A percentile compares a stretch with the other conserved stretches of the same genome.
Evolutionary conservation across 2,888 invertebrate species (phyloP).

Genomic region (Cephus rjabovi): DNA sequence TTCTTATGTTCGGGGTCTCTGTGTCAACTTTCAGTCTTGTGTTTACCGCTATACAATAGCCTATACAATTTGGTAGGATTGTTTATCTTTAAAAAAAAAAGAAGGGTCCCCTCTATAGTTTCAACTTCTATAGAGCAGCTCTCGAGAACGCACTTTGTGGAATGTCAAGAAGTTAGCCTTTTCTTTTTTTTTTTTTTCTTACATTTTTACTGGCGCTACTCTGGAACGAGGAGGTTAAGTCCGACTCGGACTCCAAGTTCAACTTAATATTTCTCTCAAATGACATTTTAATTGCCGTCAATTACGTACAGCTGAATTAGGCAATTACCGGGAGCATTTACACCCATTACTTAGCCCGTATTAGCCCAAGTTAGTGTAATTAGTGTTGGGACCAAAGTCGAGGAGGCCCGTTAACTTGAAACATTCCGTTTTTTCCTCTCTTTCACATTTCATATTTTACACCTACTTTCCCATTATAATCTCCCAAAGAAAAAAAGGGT

Average conservation of each 20-base stretch:
- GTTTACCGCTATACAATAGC: neutral
- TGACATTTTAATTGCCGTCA: conserved; percentile 47
- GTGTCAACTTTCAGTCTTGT: neutral
- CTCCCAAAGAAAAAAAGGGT: neutral
- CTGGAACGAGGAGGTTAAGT: neutral
- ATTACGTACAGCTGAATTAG: conserved; percentile 49
- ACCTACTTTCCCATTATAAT: neutral
- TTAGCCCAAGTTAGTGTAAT: conserved; percentile 41
- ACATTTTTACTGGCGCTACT: neutral
- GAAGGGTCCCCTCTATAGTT: neutral
- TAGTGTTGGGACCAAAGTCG: conserved; percentile 23
- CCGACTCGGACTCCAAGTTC: neutral
- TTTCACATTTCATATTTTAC: neutral
- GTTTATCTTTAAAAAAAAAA: neutral
- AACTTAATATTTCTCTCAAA: conserved; percentile 27
- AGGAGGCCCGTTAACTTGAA: neutral
- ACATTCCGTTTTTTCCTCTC: neutral
- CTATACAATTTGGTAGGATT: neutral
- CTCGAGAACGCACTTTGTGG: neutral
- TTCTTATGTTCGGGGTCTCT: neutral
- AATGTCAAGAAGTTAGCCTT: neutral
- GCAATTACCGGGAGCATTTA: conserved; percentile 44
- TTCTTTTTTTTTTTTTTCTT: neutral
- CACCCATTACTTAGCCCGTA: conserved; percentile 40
- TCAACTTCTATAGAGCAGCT: neutral